Conservation (phyloP, 1,140 invertebrate genomes). For the Macrobrachium nipponense region DNA sequence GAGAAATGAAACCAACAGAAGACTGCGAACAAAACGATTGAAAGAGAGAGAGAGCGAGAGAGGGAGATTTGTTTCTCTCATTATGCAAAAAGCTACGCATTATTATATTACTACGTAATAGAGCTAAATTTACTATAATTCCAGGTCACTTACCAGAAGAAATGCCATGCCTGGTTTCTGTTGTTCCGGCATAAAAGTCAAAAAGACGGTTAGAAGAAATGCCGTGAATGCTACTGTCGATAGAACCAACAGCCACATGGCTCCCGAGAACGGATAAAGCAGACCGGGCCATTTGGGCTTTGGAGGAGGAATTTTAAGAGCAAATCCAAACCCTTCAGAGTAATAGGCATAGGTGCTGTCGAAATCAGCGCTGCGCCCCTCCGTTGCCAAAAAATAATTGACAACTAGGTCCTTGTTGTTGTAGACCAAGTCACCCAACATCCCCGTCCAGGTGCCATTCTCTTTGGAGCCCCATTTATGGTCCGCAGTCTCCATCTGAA, state of each 20-base stretch:
- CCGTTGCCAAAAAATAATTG: constrained; percentile 38
- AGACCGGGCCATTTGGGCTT: constrained; percentile 47
- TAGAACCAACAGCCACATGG: constrained; percentile 34
- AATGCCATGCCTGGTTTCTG: constrained; percentile 29
- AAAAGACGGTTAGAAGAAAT: constrained; percentile 18
- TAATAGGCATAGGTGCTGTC: constrained; percentile 50
- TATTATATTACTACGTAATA: too few species aligned
- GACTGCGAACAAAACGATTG: too few species aligned
- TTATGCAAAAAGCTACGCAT: too few species aligned
- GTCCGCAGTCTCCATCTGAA: constrained; percentile 39
- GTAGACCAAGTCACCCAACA: constrained; percentile 51
- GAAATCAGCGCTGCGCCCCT: constrained; percentile 32
- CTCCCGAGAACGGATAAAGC: constrained; percentile 43
- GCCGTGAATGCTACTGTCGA: constrained; percentile 23
- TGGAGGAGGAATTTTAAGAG: constrained; percentile 34
- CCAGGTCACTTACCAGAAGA: constrained; percentile 24
- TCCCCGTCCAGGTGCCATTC: constrained; percentile 50
- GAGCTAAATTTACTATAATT: too few species aligned
- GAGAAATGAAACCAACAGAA: too few species aligned
- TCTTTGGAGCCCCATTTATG: constrained; percentile 46
- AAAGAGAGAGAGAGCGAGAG: too few species aligned
- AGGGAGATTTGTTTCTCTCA: too few species aligned
- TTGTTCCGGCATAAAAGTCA: constrained; percentile 23
- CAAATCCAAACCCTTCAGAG: constrained; percentile 45
- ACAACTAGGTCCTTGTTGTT: constrained; percentile 47